Base-by-base conservation (phyloP, 2,113 vertebrate genomes). In the Okapia johnstoni region DNA sequence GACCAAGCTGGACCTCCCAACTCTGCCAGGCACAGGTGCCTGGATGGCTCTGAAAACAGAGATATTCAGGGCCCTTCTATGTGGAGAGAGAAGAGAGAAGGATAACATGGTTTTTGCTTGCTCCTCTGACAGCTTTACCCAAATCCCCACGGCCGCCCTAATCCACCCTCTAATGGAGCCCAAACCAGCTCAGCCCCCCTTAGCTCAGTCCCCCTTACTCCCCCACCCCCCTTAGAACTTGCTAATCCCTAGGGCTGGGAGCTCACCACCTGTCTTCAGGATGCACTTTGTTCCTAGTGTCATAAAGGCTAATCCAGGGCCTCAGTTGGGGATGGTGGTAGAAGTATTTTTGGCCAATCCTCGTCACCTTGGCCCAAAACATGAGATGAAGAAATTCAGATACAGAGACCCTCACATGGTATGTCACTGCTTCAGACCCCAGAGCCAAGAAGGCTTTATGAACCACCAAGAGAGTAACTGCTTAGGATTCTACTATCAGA, bases 91-190 rank as follows among this genome's bases (percentile, higher is more conserved):
- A 26, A n/a, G 50, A 83, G 2, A 79, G 52, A 58, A 79, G 50
- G 36, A 2, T 15, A 23, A 12, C 40, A 19, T 9, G 36, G 55
- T 50, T 88, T 89, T 80, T 73, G n/a, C 28, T 85, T 36, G 46
- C 30, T 54, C 28, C 63, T 40, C 95, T 90, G 80, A 30, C 40
- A 73, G 95, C 43, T 76, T 81, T 80, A 25, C 40, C 26, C 88
- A 94, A 87, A 95, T 90, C 76, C 96, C 86, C 17, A 1, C 0
- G 2, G 26, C 63, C 7, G 6, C 46, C 81, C 33, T 97, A 95
- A 98, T 97, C 96, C 17, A 14, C 13, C 6, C 91, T 63, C 54
- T 96, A 98, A 96, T 94, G 94, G 96, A 90, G 52, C 54, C 2
- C 66, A 88, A 97, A 50, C 90, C 5, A 16, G 90, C 81, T 76